Base-by-base conservation (phyloP, 2,113 vertebrate species). In the Leptosomus discolor region DNA sequence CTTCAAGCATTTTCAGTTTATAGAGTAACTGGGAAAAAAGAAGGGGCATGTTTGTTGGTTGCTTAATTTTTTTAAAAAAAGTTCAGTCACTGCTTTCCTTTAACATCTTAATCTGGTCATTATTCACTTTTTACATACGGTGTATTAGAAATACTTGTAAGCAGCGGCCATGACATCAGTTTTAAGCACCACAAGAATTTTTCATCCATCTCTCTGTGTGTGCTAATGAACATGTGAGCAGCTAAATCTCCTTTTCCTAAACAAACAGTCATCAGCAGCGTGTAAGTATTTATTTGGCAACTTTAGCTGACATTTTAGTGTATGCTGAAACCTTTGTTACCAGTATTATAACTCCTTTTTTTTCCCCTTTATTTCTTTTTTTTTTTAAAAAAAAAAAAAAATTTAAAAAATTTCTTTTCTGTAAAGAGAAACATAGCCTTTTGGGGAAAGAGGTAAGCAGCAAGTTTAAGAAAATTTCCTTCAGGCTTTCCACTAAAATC, bases 41-140 rank as follows among this genome's bases (percentile, higher is more conserved):
- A 87, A 71, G 13, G 65, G 57, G 32, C 14, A 19, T 87, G 95
- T 95, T 90, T 92, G 64, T 41, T 78, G 43, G 75, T 73, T 84
- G n/a, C 69, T 94, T 97, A 97, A 97, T 98, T 98, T 97, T 98
- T 98, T 98, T 97, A 12, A 43, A 43, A 92, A 94, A 97, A 98
- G 98, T 99, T 98, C 98, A 98, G 97, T 98, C 97, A 93, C 98
- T 98, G 98, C 98, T 98, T 97, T 97, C 95, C 96, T 98, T 98
- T 96, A 98, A 98, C 98, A 98, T 98, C 98, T 98, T 98, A 94
- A 95, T 96, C 94, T 96, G 92, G 94, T 92, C 92, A 94, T 97
- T 95, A 94, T 93, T 96, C 96, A 97, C 88, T 96, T 97, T 94
- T 92, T 94, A 24, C 79, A 45, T 80, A 85, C 70, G 87, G 88